A percentile compares a stretch with the other conserved stretches of the same genome.
Conservation (phyloP, 2,113 vertebrate species). For the Dascyllus trimaculatus region DNA sequence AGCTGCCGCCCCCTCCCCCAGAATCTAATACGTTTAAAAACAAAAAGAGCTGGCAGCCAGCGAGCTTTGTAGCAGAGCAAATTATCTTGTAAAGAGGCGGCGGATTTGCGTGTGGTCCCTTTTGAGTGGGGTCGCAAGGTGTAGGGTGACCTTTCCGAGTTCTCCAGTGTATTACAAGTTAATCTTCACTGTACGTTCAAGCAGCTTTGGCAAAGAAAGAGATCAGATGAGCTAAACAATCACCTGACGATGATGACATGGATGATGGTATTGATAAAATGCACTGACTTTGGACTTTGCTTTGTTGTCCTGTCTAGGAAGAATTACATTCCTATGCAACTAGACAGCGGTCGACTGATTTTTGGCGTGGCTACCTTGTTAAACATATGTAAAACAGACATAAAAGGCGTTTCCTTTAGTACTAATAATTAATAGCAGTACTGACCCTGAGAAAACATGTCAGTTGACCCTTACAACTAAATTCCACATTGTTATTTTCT, state of each 20-base stretch:
- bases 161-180: background rate
- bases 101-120: constrained; percentile 32
- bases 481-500: no score
- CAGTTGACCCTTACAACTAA: no score
- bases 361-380: no score
- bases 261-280: background rate
- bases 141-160: background rate
- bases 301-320: background rate
- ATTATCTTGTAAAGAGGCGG: constrained; percentile 29
- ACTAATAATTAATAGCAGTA: no score
- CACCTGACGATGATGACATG: background rate
- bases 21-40: constrained; percentile 56
- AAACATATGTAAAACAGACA: no score
- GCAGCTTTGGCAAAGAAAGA: no score
- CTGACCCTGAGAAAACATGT: no score
- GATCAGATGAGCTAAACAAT: background rate
- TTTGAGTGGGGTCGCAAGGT: background rate
- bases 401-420: no score
- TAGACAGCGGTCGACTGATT: no score
- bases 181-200: background rate
- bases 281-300: background rate
- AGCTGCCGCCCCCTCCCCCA: constrained; percentile 68
- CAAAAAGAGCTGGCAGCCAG: constrained; percentile 51
- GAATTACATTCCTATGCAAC: no score
- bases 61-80: constrained; percentile 27